phyloP scores from a whole-genome alignment of 2,797 vertebrate species.

The Nyctalus aviator region DNA sequence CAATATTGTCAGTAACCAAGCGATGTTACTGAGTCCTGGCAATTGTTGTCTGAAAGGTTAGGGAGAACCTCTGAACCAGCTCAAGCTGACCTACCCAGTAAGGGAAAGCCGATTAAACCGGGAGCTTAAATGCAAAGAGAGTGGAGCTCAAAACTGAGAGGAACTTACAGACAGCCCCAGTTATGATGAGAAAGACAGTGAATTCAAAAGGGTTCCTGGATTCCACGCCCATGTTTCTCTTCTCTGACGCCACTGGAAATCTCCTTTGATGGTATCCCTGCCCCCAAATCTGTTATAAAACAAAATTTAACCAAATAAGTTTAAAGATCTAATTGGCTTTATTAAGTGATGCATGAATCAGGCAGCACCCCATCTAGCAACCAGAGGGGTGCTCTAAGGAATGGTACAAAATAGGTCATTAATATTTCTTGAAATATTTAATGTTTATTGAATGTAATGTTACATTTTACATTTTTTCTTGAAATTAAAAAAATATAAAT shows the following conservation, averaged over 20 bases:
- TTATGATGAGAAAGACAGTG: neutral
- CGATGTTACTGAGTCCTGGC: neutral
- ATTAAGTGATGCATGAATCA: neutral
- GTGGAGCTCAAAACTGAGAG: neutral
- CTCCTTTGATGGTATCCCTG: neutral
- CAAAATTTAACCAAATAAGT: neutral
- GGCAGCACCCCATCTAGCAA: neutral
- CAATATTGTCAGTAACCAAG: neutral
- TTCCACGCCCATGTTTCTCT: neutral
- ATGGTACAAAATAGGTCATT: neutral
- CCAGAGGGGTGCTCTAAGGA: neutral
- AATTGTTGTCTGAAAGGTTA: neutral
- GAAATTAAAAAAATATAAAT: no score
- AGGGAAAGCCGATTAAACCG: neutral
- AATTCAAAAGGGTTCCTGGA: neutral
- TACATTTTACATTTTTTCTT: no score
- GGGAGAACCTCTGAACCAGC: neutral
- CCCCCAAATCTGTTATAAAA: neutral
- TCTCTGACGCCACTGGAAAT: neutral
- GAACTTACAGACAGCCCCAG: neutral
- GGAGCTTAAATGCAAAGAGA: neutral
- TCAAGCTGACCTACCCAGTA: neutral
- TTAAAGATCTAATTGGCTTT: neutral
- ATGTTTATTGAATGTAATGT: no score
- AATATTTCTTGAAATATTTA: no score